Conservation (phyloP, 1,140 invertebrate species). For the Penaeus indicus region DNA sequence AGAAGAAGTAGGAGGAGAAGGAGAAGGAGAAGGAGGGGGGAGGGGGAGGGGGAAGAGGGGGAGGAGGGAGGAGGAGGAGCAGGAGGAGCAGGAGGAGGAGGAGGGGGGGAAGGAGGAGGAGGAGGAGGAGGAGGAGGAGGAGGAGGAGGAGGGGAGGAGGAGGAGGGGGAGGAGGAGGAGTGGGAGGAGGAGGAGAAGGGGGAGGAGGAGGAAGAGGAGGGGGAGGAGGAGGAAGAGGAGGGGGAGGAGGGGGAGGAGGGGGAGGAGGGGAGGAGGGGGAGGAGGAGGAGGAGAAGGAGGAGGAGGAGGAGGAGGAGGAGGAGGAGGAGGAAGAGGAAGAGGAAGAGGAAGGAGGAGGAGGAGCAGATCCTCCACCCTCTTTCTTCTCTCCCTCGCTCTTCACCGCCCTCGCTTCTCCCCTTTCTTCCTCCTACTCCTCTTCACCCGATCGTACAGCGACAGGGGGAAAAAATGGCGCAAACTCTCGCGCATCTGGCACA, state of each 20-base stretch:
- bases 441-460: too few relatives aligned
- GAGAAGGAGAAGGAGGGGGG: not conserved
- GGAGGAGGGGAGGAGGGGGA: not conserved
- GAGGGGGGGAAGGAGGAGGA: not conserved
- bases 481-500: too few relatives aligned
- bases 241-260: not conserved
- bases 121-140: not conserved
- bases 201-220: not conserved
- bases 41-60: not conserved
- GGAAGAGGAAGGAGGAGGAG: not conserved
- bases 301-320: not conserved
- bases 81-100: not conserved
- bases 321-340: not conserved
- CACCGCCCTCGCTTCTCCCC: not conserved
- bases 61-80: not conserved
- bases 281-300: not conserved
- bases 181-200: not conserved
- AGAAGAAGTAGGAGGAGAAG: not conserved
- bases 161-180: not conserved
- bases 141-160: not conserved
- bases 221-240: not conserved
- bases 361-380: not conserved
- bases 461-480: too few relatives aligned
- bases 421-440: not conserved
- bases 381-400: not conserved